A percentile compares a stretch with the other conserved stretches of the same genome.
Conservation (phyloP, 2,797 vertebrate genomes). For the Mustela erminea region DNA sequence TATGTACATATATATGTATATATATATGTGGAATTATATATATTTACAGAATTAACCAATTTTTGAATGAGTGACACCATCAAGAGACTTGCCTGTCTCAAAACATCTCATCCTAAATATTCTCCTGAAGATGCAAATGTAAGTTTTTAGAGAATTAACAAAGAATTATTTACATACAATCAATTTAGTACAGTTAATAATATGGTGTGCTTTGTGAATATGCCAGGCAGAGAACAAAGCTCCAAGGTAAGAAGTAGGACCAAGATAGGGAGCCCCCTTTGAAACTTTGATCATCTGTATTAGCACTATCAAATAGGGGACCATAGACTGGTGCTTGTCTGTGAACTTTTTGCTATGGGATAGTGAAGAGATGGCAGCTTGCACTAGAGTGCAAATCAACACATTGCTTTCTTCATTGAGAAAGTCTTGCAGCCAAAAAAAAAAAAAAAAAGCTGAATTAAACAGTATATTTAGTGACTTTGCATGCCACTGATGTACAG, state of each 20-base stretch:
- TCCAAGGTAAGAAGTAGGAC: background rate
- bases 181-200: background rate
- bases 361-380: background rate
- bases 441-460: background rate
- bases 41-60: background rate
- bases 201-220: background rate
- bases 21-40: background rate
- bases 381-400: background rate
- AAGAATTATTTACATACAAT: slow-evolving; percentile 30
- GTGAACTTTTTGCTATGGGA: background rate
- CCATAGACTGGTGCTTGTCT: background rate
- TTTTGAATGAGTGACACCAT: background rate
- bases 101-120: background rate
- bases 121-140: slow-evolving; percentile 22
- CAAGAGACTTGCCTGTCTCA: slow-evolving; percentile 23
- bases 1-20: background rate
- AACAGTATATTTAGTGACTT: background rate
- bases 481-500: background rate
- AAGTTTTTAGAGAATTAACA: background rate
- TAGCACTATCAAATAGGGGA: background rate
- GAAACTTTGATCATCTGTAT: background rate
- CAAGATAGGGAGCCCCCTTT: background rate
- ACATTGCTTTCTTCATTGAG: background rate
- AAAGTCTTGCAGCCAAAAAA: slow-evolving; percentile 9
- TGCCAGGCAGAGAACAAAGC: slow-evolving; percentile 23